Evolutionary conservation across 2,113 vertebrate species (phyloP), one percentile per base, ranked within the genome.

Genomic region (Etheostoma cragini): DNA sequence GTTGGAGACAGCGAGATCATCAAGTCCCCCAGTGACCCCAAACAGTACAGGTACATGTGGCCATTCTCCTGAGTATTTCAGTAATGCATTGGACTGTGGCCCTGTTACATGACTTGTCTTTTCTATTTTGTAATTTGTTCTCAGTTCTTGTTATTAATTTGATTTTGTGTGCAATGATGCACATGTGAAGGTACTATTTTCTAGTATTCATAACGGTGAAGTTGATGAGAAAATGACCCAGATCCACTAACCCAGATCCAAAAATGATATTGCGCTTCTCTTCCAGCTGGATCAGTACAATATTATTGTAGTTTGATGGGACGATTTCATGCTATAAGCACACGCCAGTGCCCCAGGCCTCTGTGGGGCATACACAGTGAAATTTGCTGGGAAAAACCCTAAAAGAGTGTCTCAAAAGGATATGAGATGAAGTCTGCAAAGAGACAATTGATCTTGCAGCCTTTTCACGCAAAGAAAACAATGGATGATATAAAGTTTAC

Each of bases 1-100:
- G 72, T 77, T 13, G 96, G 97, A 79, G 97, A 98, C 81, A 67
- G 93, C 0, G 94, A 96, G 67, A 97, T 99, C 84, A 92, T 96
- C 76, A 98, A 98, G 86, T 98, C 97, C n/a, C 98, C 97, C 77
- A 98, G 96, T 91, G 98, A 99, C 89, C 97, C 97, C 66, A 99
- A 98, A 93, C 95, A 97, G 64, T 99, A 99, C 96, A 96, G 98
- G 97, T 1, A 26, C 13, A 49, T 60, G 24, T 14, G 26, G 4
- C 42, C 24, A 24, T 62, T 47, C 70, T 81, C 33, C 16, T 26
- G 70, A 33, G 53, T 26, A 26, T 76, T 65, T 72, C 26, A 30
- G 65, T 62, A 17, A 81, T 60, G 35, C 5, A 67, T 21, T 45
- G 21, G 2, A 8, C 24, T 64, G 11, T 35, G 13, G 2, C 60